phyloP scores from a whole-genome alignment of 1,140 invertebrate species.

The Helicoverpa armigera region DNA sequence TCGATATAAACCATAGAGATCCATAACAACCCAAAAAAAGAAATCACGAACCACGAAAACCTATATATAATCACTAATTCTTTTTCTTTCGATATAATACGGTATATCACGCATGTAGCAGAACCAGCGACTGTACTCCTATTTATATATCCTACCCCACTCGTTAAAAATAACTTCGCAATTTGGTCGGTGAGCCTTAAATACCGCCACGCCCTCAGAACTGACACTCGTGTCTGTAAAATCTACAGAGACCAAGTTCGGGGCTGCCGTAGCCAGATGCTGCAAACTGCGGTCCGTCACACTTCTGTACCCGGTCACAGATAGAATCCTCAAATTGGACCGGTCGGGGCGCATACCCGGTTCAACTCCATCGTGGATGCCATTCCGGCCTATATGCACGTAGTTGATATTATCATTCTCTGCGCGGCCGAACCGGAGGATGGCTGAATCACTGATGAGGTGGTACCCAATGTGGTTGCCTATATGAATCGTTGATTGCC shows the following conservation, averaged over 20 bases:
- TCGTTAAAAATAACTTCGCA: conserved; percentile 59
- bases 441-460: conserved; percentile 68
- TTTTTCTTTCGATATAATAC: no score
- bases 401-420: conserved; percentile 71
- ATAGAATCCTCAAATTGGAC: conserved; percentile 71
- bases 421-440: conserved; percentile 69
- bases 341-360: conserved; percentile 61
- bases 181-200: conserved; percentile 71
- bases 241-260: conserved; percentile 87
- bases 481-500: neutral
- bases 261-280: conserved; percentile 88
- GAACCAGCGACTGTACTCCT: no score
- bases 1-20: no score
- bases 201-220: conserved; percentile 85
- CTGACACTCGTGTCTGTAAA: conserved; percentile 88
- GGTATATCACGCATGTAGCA: no score
- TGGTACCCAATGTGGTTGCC: conserved; percentile 43
- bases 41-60: no score
- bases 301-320: conserved; percentile 87
- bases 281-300: conserved; percentile 89
- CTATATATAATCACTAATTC: no score
- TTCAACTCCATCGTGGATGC: neutral
- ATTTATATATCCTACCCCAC: neutral
- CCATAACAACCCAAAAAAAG: no score
- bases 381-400: conserved; percentile 67